These are phyloP conservation scores for Bilobella aurantiaca DNA, from an alignment of 1,140 invertebrate species.

Conservation along the genomic window DNA sequence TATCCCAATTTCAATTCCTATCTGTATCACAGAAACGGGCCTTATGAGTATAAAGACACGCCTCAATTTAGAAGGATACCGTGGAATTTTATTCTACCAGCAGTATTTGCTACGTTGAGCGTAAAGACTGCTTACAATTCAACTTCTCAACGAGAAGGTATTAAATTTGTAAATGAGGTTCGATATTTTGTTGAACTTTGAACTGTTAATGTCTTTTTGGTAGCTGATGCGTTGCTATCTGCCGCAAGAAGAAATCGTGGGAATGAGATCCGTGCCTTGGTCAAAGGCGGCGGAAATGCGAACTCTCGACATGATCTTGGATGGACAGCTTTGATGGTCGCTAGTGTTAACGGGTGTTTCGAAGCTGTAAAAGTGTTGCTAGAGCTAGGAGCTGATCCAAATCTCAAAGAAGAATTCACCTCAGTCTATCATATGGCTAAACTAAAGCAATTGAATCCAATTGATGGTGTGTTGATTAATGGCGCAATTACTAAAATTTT, in stretches of 20 bases:
- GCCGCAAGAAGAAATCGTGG: slow-evolving; percentile 47
- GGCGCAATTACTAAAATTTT: not conserved
- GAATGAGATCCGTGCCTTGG: slow-evolving; percentile 50
- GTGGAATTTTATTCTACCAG: not conserved
- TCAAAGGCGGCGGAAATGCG: slow-evolving; percentile 44
- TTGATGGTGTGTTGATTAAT: slow-evolving; percentile 47
- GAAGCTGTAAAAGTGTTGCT: slow-evolving; percentile 58
- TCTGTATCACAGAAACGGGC: too few species aligned
- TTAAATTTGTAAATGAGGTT: not conserved
- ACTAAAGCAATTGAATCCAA: slow-evolving; percentile 47
- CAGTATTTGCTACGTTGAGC: not conserved
- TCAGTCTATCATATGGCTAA: slow-evolving; percentile 55
- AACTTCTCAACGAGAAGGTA: not conserved
- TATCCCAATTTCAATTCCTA: too few species aligned
- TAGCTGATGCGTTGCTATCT: slow-evolving; percentile 52
- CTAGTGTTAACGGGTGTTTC: slow-evolving; percentile 62
- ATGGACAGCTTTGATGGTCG: slow-evolving; percentile 69
- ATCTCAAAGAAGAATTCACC: slow-evolving; percentile 66
- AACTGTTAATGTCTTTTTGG: slow-evolving; percentile 31
- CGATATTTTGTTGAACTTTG: not conserved
- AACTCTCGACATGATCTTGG: slow-evolving; percentile 61
- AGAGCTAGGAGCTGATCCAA: slow-evolving; percentile 63
- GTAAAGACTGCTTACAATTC: not conserved
- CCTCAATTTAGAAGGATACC: too few species aligned
- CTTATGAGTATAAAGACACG: too few species aligned